Percentiles rank a stretch among this genome's conserved stretches.
Evolutionary conservation across 1,140 invertebrate species (phyloP).

Genomic region (Cotesia chilonis): DNA sequence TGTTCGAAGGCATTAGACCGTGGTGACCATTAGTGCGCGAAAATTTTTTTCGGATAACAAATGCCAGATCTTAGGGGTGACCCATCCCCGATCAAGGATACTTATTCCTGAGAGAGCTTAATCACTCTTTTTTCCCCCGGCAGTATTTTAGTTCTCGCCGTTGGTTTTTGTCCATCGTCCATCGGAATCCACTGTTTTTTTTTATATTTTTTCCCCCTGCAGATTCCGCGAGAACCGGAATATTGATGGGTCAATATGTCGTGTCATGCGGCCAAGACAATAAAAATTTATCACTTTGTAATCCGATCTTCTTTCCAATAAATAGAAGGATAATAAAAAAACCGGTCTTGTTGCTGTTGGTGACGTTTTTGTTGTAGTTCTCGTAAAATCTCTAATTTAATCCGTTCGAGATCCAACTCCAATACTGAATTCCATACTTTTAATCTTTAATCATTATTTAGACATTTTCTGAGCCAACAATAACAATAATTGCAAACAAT

Average conservation of each 20-base stretch:
- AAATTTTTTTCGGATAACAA: slow-evolving; percentile 45
- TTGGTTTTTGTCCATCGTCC: too few relatives aligned
- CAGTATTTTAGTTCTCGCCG: too few relatives aligned
- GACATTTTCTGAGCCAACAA: too few relatives aligned
- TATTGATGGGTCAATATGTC: too few relatives aligned
- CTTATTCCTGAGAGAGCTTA: too few relatives aligned
- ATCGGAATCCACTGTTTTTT: slow-evolving; percentile 37
- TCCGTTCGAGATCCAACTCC: slow-evolving; percentile 23
- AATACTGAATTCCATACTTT: background rate
- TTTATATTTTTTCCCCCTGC: slow-evolving; percentile 45
- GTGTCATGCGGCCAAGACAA: slow-evolving; percentile 15
- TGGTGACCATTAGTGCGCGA: slow-evolving; percentile 61
- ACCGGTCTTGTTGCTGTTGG: slow-evolving; percentile 22
- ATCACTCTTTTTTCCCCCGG: too few relatives aligned
- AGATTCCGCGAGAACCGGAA: too few relatives aligned
- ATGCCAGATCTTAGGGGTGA: too few relatives aligned
- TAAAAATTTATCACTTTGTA: slow-evolving; percentile 33
- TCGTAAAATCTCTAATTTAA: slow-evolving; percentile 10
- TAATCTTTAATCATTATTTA: background rate
- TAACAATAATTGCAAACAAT: too few relatives aligned
- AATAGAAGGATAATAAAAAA: slow-evolving; percentile 35
- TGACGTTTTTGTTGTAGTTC: too few relatives aligned
- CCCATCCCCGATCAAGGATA: too few relatives aligned
- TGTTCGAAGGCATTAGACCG: slow-evolving; percentile 61
- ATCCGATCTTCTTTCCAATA: slow-evolving; percentile 37